A percentile compares a stretch with the other conserved stretches of the same genome.
These are phyloP conservation scores for Toxotes jaculatrix DNA, from an alignment of 2,113 vertebrate species.

Conservation along the genomic window DNA sequence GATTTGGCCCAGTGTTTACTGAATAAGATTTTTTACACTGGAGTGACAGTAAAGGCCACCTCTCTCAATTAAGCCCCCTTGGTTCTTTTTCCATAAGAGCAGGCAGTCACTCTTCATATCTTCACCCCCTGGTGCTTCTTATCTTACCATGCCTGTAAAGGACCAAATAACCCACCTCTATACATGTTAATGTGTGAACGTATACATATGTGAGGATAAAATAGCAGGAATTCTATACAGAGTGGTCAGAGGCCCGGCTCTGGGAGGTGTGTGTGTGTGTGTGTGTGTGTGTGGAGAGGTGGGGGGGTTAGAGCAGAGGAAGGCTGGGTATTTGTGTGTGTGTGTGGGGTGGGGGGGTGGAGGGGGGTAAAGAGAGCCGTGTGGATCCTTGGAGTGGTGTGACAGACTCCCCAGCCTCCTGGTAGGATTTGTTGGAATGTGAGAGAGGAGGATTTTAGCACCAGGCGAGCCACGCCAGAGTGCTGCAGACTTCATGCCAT, in stretches of 20 bases:
- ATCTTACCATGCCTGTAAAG: conserved; percentile 58
- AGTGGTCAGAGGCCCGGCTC: conserved; percentile 77
- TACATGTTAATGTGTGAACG: conserved; percentile 49
- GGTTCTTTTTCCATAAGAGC: conserved; percentile 53
- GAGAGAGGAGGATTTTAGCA: conserved; percentile 90
- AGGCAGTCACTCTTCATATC: conserved; percentile 44
- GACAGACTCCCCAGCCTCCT: conserved; percentile 87
- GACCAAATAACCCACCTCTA: conserved; percentile 55
- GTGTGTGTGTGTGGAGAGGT: conserved; percentile 36
- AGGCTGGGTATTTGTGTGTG: background rate
- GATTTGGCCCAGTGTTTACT: conserved; percentile 72
- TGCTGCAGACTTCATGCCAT: conserved; percentile 89
- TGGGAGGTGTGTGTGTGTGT: background rate
- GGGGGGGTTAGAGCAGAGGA: background rate
- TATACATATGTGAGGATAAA: conserved; percentile 51
- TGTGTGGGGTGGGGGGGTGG: background rate
- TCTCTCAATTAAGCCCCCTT: conserved; percentile 44
- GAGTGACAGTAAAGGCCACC: conserved; percentile 63
- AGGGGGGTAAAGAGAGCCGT: conserved; percentile 58
- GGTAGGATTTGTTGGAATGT: conserved; percentile 89
- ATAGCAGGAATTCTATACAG: conserved; percentile 36
- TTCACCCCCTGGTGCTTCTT: conserved; percentile 53
- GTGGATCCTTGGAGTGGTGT: conserved; percentile 80
- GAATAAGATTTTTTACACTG: conserved; percentile 74
- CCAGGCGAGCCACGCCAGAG: conserved; percentile 86